phyloP scores from a whole-genome alignment of 2,888 invertebrate species.

The Heliothis peltigera region DNA sequence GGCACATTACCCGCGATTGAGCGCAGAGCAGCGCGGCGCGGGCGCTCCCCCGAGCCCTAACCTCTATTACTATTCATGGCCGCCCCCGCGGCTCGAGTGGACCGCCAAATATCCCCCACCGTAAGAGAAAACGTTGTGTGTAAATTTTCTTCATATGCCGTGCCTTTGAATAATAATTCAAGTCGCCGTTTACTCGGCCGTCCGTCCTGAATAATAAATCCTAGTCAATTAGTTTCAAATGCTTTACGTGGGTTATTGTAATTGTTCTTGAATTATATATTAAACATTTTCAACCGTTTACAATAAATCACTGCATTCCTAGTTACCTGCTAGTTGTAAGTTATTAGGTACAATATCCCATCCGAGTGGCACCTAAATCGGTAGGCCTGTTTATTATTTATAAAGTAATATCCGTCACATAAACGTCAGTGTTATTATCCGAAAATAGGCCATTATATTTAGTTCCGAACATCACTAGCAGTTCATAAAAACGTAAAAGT shows the following conservation, averaged over 20 bases:
- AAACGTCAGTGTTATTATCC: slow-evolving; percentile 85
- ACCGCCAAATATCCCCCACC: slow-evolving; percentile 69
- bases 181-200: slow-evolving; percentile 50
- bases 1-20: slow-evolving; percentile 75
- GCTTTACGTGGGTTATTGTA: slow-evolving; percentile 50
- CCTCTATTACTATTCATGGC: slow-evolving; percentile 88
- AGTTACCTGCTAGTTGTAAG: slow-evolving; percentile 50
- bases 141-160: slow-evolving; percentile 69
- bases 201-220: slow-evolving; percentile 64
- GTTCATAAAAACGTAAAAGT: slow-evolving; percentile 86
- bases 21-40: slow-evolving; percentile 44
- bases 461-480: slow-evolving; percentile 84
- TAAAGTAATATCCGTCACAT: slow-evolving; percentile 79
- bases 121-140: slow-evolving; percentile 73
- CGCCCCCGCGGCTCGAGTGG: slow-evolving; percentile 77
- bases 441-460: slow-evolving; percentile 82
- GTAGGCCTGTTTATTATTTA: slow-evolving; percentile 72
- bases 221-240: slow-evolving; percentile 59
- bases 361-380: slow-evolving; percentile 30
- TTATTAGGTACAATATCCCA: slow-evolving; percentile 35
- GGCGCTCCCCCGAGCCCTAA: slow-evolving; percentile 75
- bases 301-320: slow-evolving; percentile 54
- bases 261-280: slow-evolving; percentile 51
- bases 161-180: slow-evolving; percentile 72
- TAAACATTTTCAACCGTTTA: slow-evolving; percentile 42